Conservation (phyloP, 2,888 invertebrate genomes). For the Actias luna region DNA sequence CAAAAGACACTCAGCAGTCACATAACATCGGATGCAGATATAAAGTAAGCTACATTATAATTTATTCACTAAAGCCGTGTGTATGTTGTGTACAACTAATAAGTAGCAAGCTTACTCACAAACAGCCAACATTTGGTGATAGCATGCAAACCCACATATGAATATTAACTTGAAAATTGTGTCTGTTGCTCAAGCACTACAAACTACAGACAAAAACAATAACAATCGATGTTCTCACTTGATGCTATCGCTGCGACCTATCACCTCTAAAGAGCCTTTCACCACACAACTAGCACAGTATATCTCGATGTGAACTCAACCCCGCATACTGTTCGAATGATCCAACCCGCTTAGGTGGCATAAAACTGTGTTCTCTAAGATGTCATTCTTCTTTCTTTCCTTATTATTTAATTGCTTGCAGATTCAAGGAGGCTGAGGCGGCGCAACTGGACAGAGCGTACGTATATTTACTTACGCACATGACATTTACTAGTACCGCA, state of each 20-base stretch:
- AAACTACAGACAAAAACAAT: slow-evolving; percentile 21
- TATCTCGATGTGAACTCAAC: slow-evolving; percentile 57
- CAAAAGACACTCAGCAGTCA: slow-evolving; percentile 11
- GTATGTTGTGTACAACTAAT: slow-evolving; percentile 66
- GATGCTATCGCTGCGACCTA: slow-evolving; percentile 57
- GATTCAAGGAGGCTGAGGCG: slow-evolving; percentile 93
- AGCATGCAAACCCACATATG: slow-evolving; percentile 54
- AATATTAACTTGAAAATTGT: slow-evolving; percentile 40
- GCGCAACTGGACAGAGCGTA: slow-evolving; percentile 91
- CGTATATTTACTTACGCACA: slow-evolving; percentile 82
- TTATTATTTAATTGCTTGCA: slow-evolving; percentile 85
- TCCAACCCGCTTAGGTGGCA: slow-evolving; percentile 51
- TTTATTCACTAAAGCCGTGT: slow-evolving; percentile 43
- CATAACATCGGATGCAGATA: slow-evolving; percentile 38
- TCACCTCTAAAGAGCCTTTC: slow-evolving; percentile 51
- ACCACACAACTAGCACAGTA: slow-evolving; percentile 63
- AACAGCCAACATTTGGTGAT: slow-evolving; percentile 55
- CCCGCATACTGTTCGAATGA: slow-evolving; percentile 50
- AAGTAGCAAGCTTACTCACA: slow-evolving; percentile 73
- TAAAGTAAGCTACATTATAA: slow-evolving; percentile 57
- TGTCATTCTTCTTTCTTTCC: slow-evolving; percentile 74
- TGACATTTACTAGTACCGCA: slow-evolving; percentile 49
- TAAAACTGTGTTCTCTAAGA: slow-evolving; percentile 53
- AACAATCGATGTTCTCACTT: slow-evolving; percentile 27
- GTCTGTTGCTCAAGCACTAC: slow-evolving; percentile 44